Conservation (phyloP, 1,140 invertebrate species). For the Zelostemma sp. region DNA sequence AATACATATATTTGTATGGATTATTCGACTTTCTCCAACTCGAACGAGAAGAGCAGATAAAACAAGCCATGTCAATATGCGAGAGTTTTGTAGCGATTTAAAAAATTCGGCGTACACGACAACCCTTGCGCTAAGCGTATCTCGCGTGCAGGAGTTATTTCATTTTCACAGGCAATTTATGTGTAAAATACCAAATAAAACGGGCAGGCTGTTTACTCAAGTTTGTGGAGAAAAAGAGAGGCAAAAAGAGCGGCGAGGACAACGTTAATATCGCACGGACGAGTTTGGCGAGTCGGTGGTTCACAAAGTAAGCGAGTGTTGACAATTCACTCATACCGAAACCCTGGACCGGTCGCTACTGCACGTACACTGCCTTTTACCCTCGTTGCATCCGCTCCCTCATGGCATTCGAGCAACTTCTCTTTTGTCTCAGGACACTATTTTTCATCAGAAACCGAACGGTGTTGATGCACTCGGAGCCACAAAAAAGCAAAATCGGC, state of each 20-base stretch:
- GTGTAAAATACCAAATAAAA: conserved; percentile 64
- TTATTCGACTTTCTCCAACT: conserved; percentile 25
- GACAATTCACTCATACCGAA: conserved; percentile 61
- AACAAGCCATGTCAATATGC: conserved; percentile 36
- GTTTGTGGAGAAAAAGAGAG: conserved; percentile 43
- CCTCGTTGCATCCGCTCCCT: conserved; percentile 19
- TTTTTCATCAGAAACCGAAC: conserved; percentile 9
- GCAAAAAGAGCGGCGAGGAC: conserved; percentile 41
- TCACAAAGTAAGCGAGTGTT: conserved; percentile 68
- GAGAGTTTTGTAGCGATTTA: not conserved
- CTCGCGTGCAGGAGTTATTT: conserved; percentile 50
- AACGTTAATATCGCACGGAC: conserved; percentile 64
- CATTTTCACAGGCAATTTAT: conserved; percentile 56
- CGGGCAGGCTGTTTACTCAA: conserved; percentile 59
- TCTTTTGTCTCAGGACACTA: conserved; percentile 18
- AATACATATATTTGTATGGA: conserved; percentile 36
- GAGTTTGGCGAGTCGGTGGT: conserved; percentile 60
- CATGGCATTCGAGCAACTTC: conserved; percentile 14
- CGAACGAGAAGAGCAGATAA: conserved; percentile 13
- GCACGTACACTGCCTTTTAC: conserved; percentile 35
- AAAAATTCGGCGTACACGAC: not conserved
- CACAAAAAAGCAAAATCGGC: not conserved
- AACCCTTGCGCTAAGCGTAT: conserved; percentile 38
- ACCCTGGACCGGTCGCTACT: conserved; percentile 35
- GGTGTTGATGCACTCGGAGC: not conserved